Conservation (phyloP, 2,888 invertebrate genomes). For the Lissocephala sabroskyi region DNA sequence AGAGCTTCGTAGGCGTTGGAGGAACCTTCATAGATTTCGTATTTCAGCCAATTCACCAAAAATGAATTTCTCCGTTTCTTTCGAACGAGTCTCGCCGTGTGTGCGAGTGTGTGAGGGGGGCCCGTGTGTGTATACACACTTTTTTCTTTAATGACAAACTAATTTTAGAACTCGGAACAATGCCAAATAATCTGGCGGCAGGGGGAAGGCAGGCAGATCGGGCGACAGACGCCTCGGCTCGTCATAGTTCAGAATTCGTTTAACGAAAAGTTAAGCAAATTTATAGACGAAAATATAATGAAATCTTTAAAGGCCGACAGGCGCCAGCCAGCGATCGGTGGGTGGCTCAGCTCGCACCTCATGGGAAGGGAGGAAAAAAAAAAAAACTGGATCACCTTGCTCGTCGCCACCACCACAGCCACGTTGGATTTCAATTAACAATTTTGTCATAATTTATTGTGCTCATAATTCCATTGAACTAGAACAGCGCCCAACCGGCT, state of each 20-base stretch:
- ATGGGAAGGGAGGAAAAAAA: too few species aligned
- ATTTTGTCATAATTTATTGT: constrained; percentile 62
- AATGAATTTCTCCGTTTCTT: constrained; percentile 21
- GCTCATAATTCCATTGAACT: constrained; percentile 19
- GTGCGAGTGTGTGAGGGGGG: background rate
- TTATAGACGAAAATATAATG: too few species aligned
- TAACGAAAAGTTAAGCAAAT: too few species aligned
- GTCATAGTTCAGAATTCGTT: background rate
- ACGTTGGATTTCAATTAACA: constrained; percentile 56
- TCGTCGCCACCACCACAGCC: constrained; percentile 9
- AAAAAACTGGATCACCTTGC: constrained; percentile 41
- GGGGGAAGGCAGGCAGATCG: constrained; percentile 7
- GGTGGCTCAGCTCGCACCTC: constrained; percentile 8
- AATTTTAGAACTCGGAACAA: constrained; percentile 66
- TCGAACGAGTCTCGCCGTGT: constrained; percentile 18
- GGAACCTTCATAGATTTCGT: constrained; percentile 6
- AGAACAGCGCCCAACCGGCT: background rate
- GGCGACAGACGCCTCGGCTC: background rate
- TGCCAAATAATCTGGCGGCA: constrained; percentile 65
- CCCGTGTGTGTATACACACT: constrained; percentile 26
- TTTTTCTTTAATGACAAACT: constrained; percentile 62
- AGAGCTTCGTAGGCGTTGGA: constrained; percentile 18
- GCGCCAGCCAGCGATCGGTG: background rate
- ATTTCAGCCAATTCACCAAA: constrained; percentile 2
- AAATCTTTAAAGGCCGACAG: background rate